Percentiles rank a stretch among this genome's conserved stretches.
phyloP scores from a whole-genome alignment of 2,888 invertebrate species.

The Drosophila basisetae region DNA sequence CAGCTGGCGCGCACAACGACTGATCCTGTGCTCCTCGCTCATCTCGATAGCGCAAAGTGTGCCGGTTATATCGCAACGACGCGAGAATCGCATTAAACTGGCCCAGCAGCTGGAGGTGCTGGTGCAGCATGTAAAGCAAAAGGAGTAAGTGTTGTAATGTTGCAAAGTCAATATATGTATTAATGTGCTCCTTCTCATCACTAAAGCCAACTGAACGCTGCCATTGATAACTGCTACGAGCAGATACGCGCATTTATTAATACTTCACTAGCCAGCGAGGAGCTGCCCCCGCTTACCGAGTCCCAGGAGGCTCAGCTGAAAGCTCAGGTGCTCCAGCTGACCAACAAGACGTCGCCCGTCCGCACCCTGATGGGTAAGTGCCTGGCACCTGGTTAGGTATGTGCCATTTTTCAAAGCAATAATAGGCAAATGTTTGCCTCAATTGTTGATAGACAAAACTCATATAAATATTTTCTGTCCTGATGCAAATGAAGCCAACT shows the following conservation, averaged over 20 bases:
- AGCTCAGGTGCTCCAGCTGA: slow-evolving; percentile 80
- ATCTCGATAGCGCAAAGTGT: slow-evolving; percentile 83
- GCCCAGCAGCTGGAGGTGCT: slow-evolving; percentile 83
- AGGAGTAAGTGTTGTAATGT: slow-evolving; percentile 69
- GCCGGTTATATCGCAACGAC: slow-evolving; percentile 83
- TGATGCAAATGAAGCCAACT: neutral
- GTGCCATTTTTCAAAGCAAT: neutral
- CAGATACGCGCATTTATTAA: slow-evolving; percentile 83
- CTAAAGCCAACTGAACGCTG: slow-evolving; percentile 70
- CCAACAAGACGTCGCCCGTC: slow-evolving; percentile 81
- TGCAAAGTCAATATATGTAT: neutral
- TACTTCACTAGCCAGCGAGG: slow-evolving; percentile 73
- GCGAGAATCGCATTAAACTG: slow-evolving; percentile 80
- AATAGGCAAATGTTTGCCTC: neutral
- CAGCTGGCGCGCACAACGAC: slow-evolving; percentile 78
- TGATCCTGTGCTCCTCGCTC: slow-evolving; percentile 82
- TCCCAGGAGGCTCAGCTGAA: slow-evolving; percentile 77
- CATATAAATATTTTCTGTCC: neutral
- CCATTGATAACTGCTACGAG: slow-evolving; percentile 81
- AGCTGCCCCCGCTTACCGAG: slow-evolving; percentile 66
- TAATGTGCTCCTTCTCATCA: neutral
- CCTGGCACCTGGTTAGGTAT: slow-evolving; percentile 24
- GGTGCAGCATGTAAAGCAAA: slow-evolving; percentile 77
- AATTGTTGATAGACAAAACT: neutral
- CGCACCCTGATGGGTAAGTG: slow-evolving; percentile 83